Evolutionary conservation across 1,140 invertebrate species (phyloP), one percentile per base, ranked within the genome.

Genomic region (Drosophila sturtevanti): DNA sequence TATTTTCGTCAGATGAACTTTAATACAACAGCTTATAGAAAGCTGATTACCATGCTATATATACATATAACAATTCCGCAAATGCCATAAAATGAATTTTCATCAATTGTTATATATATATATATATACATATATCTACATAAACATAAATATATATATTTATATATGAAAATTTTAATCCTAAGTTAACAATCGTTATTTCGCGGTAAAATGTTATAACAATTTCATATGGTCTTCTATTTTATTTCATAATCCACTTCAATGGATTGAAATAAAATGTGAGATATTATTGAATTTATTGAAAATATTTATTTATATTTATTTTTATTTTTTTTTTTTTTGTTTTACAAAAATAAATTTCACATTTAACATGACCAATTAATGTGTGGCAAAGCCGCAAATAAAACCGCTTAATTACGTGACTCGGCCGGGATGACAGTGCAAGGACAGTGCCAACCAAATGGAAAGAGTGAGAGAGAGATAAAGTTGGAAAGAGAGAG

Each of bases 351-450:
- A 89, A 89, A 79, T 80, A 89, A 77, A 34, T 78, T 89, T 77
- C 68, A 61, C 70, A 89, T 89, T 89, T 84, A 87, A 89, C 82
- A 79, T 79, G 76, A 79, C 66, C 85, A 89, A 89, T 89, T 89
- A 89, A 89, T 89, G 85, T 84, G 84, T 67, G 73, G 84, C 70
- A 89, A 89, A 89, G 85, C 84, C 84, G 76, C 84, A 89, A 77
- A 89, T 89, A 89, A 89, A 89, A 85, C 84, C 84, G 85, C 84
- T 89, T 89, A 89, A 89, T 89, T 89, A 85, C 85, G 84, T 89
- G 84, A 89, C 85, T 75, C 71, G 60, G 64, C 55, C 67, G 76
- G 56, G 63, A 62, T 62, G 72, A 69, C 62, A 44, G 44, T 12
- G 27, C 35, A 58, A 52, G 18, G 64, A 52, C 67, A 37, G 37